These are phyloP conservation scores for Chlorops oryzae DNA, from an alignment of 1,140 invertebrate species.

Conservation along the genomic window DNA sequence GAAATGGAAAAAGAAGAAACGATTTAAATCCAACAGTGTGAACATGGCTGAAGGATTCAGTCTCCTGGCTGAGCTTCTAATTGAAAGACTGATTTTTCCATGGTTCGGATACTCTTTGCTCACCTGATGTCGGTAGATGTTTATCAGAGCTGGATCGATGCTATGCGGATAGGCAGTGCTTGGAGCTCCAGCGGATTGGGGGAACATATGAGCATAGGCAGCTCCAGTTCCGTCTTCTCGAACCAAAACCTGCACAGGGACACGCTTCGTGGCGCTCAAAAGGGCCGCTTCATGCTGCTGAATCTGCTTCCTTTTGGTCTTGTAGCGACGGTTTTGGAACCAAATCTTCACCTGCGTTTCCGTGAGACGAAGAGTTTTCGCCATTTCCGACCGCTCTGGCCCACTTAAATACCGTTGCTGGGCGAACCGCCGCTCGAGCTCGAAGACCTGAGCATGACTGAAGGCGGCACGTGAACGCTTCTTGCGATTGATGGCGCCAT, in stretches of 20 bases:
- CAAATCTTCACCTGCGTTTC: constrained; percentile 90
- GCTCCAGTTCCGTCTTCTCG: constrained; percentile 62
- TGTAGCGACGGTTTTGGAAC: constrained; percentile 96
- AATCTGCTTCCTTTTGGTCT: constrained; percentile 91
- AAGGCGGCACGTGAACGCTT: constrained; percentile 92
- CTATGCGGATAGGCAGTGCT: constrained; percentile 35
- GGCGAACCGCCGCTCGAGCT: constrained; percentile 88
- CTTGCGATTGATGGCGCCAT: constrained; percentile 55
- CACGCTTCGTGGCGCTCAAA: constrained; percentile 59
- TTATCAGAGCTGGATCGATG: constrained; percentile 40
- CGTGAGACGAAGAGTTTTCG: constrained; percentile 79
- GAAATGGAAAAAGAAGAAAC: background rate
- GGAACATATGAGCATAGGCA: constrained; percentile 36
- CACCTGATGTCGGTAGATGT: constrained; percentile 43
- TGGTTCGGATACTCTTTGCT: background rate
- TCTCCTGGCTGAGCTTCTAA: constrained; percentile 9
- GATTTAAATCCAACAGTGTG: no score
- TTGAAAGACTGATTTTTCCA: background rate
- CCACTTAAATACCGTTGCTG: constrained; percentile 93
- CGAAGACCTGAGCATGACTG: constrained; percentile 90
- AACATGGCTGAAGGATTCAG: constrained; percentile 90
- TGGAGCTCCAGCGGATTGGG: constrained; percentile 19
- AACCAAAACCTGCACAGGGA: constrained; percentile 83
- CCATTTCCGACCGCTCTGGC: constrained; percentile 88
- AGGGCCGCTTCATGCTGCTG: constrained; percentile 67